Conservation (phyloP, 2,113 vertebrate genomes). For the Ammospiza nelsoni region DNA sequence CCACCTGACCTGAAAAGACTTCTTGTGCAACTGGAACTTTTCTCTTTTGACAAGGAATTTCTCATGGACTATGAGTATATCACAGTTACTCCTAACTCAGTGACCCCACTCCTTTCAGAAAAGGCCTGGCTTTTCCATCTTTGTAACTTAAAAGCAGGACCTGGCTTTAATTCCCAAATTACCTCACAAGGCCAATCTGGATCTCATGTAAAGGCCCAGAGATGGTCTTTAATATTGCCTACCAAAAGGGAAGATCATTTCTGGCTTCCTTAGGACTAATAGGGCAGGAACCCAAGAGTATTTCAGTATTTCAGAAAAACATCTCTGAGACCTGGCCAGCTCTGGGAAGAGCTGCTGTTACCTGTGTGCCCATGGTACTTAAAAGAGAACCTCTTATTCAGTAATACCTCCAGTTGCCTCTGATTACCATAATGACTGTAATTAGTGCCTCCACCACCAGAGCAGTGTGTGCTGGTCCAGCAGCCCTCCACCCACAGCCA, state of each 20-base stretch:
- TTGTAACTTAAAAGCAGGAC: neutral
- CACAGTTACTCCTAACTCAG: neutral
- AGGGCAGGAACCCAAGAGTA: neutral
- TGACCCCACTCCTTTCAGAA: neutral
- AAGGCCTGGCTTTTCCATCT: neutral
- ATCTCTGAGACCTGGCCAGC: neutral
- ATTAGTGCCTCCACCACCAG: neutral
- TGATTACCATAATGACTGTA: neutral
- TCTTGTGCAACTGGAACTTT: neutral
- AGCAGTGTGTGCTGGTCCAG: neutral
- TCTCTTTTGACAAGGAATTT: neutral
- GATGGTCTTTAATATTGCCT: rapidly evolving
- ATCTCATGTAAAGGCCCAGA: neutral
- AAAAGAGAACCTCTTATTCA: neutral
- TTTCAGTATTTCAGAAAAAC: neutral
- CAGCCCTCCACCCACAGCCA: neutral
- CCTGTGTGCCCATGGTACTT: neutral
- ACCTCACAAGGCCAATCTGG: neutral
- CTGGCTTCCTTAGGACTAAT: neutral
- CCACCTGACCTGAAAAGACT: neutral
- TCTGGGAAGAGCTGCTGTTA: neutral
- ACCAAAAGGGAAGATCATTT: neutral
- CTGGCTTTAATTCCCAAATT: neutral
- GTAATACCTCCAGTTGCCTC: neutral
- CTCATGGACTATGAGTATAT: neutral